Evolutionary conservation across 2,797 vertebrate species (phyloP).

Genomic region (Triplophysa yarkandensis): DNA sequence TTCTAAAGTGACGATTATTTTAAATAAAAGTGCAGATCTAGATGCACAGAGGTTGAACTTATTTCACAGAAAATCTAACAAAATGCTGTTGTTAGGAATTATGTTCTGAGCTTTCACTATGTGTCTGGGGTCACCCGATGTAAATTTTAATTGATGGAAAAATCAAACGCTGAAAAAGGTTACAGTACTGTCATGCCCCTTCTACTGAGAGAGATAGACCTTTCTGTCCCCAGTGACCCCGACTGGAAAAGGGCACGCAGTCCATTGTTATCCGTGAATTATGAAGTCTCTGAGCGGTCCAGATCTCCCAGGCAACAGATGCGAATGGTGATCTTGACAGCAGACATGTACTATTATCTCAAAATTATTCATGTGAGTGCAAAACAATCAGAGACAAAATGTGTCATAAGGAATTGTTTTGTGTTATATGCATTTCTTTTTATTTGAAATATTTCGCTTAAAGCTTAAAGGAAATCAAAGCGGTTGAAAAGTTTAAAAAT

Average conservation of each 20-base stretch:
- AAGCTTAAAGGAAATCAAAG: no score
- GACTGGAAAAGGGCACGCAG: slow-evolving; percentile 52
- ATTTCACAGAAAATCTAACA: not conserved
- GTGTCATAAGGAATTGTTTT: not conserved
- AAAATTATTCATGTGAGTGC: slow-evolving; percentile 31
- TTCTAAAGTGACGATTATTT: not conserved
- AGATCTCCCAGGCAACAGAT: slow-evolving; percentile 42
- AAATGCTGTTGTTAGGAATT: slow-evolving; percentile 10
- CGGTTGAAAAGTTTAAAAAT: no score
- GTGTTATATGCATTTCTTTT: not conserved
- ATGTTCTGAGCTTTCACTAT: not conserved
- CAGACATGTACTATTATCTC: slow-evolving; percentile 48
- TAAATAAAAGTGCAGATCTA: not conserved
- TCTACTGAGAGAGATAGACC: slow-evolving; percentile 5
- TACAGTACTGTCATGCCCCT: slow-evolving; percentile 50
- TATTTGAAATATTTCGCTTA: no score
- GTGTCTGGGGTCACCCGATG: slow-evolving; percentile 22
- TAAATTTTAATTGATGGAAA: slow-evolving; percentile 55
- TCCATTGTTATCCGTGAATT: slow-evolving; percentile 62
- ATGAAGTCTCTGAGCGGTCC: slow-evolving; percentile 46
- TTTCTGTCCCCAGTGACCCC: slow-evolving; percentile 43
- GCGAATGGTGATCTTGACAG: not conserved
- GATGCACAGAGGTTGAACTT: not conserved
- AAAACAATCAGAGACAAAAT: slow-evolving; percentile 7
- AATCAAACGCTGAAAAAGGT: slow-evolving; percentile 57